phyloP scores from a whole-genome alignment of 2,888 invertebrate species.

The Diarsia mendica region DNA sequence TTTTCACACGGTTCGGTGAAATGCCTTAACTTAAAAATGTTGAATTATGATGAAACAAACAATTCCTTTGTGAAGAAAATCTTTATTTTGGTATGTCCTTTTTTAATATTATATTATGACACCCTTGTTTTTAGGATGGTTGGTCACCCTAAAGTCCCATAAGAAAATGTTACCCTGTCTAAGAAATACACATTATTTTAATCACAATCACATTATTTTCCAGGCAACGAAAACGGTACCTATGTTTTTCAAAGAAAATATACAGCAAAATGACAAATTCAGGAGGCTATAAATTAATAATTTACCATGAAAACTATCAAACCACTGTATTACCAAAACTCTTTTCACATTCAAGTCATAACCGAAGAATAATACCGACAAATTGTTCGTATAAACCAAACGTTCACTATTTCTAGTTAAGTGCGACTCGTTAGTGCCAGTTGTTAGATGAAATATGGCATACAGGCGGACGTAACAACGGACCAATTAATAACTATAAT shows the following conservation, averaged over 20 bases:
- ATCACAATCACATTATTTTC: background rate
- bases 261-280: background rate
- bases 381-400: conserved; percentile 67
- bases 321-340: conserved; percentile 51
- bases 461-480: conserved; percentile 66
- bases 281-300: background rate
- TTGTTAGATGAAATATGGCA: conserved; percentile 73
- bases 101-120: no score
- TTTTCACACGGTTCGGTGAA: conserved; percentile 34
- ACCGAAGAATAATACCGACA: conserved; percentile 66
- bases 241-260: background rate
- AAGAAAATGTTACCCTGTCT: background rate
- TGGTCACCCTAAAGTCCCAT: background rate
- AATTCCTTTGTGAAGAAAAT: background rate
- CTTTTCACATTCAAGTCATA: conserved; percentile 38
- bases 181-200: no score
- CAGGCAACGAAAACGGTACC: background rate
- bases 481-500: conserved; percentile 70
- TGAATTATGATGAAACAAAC: background rate
- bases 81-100: background rate
- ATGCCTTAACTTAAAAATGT: background rate
- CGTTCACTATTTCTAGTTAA: conserved; percentile 65
- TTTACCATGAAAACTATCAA: background rate
- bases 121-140: background rate
- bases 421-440: conserved; percentile 63